Percentiles rank a stretch among this genome's conserved stretches.
Evolutionary conservation across 1,140 invertebrate genomes (phyloP).

Genomic region (Trichogramma pretiosum): DNA sequence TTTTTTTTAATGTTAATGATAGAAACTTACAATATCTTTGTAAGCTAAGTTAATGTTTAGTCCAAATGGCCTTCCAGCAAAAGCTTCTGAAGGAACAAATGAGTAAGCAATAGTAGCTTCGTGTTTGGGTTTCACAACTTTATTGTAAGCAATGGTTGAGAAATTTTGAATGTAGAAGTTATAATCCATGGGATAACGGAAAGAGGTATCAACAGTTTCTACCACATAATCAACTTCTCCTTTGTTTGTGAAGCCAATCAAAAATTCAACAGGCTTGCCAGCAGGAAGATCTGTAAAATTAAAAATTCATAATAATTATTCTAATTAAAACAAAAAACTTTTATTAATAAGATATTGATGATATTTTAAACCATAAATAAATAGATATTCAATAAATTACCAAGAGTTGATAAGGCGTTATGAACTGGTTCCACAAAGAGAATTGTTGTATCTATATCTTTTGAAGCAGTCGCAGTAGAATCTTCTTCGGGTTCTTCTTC

Average conservation of each 20-base stretch:
- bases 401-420: slow-evolving; percentile 32
- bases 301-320: slow-evolving; percentile 29
- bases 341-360: not conserved
- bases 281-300: slow-evolving; percentile 73
- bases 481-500: slow-evolving; percentile 60
- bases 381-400: slow-evolving; percentile 23
- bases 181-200: slow-evolving; percentile 98
- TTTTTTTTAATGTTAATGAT: not conserved
- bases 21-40: slow-evolving; percentile 63
- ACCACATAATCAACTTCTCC: slow-evolving; percentile 84
- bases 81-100: slow-evolving; percentile 90
- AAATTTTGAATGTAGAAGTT: slow-evolving; percentile 98
- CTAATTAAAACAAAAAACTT: no score
- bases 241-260: slow-evolving; percentile 94
- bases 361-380: slow-evolving; percentile 11
- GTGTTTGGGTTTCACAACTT: slow-evolving; percentile 78
- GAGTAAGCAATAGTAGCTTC: slow-evolving; percentile 93
- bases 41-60: slow-evolving; percentile 90
- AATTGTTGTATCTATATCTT: slow-evolving; percentile 84
- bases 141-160: slow-evolving; percentile 81
- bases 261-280: slow-evolving; percentile 85
- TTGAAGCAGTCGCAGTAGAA: slow-evolving; percentile 62
- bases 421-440: slow-evolving; percentile 80
- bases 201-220: slow-evolving; percentile 91
- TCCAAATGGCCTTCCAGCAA: slow-evolving; percentile 91